Evolutionary conservation across 2,797 vertebrate species (phyloP).

Genomic region (Sebastes alutus): DNA sequence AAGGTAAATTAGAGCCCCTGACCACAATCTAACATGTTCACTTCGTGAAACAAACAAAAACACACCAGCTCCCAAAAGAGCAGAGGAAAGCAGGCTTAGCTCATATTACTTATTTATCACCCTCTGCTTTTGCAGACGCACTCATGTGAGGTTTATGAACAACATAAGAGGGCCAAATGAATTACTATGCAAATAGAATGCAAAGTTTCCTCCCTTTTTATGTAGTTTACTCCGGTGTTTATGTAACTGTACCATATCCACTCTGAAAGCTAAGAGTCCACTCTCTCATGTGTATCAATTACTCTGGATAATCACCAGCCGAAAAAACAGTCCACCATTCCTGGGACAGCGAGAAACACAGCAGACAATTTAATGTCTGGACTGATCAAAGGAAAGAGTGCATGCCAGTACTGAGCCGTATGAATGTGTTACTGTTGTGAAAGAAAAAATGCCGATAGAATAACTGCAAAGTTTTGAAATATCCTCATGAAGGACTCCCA

Average conservation of each 20-base stretch:
- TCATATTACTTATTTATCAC: conserved; percentile 73
- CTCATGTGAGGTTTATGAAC: conserved; percentile 59
- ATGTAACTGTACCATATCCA: conserved; percentile 45
- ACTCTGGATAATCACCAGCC: conserved; percentile 36
- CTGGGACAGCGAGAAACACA: not conserved
- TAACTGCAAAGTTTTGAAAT: not conserved
- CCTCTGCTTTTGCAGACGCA: conserved; percentile 52
- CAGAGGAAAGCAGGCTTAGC: conserved; percentile 37
- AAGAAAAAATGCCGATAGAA: not conserved
- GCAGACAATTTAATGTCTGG: conserved; percentile 4
- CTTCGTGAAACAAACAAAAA: conserved; percentile 27
- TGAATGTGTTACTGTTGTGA: not conserved
- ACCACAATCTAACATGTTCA: conserved; percentile 5
- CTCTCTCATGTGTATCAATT: conserved; percentile 54
- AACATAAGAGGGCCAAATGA: conserved; percentile 31
- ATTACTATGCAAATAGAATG: conserved; percentile 76
- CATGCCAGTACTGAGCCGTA: not conserved
- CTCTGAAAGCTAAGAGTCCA: conserved; percentile 38
- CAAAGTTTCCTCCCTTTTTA: conserved; percentile 55
- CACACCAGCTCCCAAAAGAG: conserved; percentile 25
- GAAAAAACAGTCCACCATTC: conserved; percentile 18
- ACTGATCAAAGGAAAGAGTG: conserved; percentile 10
- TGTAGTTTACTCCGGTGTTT: conserved; percentile 48
- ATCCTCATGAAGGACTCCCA: not conserved
- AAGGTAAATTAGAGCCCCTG: conserved; percentile 8